Evolutionary conservation across 2,797 vertebrate genomes (phyloP).

Genomic region (Sebastes hubbsi): DNA sequence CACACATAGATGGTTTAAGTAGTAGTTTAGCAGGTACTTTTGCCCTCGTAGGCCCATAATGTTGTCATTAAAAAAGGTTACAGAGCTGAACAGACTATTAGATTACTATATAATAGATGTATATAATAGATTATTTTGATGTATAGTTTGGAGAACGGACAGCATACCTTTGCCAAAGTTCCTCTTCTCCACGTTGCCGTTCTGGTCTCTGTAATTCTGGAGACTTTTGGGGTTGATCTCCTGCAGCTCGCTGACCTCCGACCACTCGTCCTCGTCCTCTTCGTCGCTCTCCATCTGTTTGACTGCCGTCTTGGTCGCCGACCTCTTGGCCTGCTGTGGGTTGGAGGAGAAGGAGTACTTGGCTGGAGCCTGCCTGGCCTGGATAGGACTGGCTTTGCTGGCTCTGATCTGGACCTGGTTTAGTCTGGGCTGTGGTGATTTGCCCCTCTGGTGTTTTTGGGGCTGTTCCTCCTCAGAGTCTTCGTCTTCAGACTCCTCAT

Average conservation of each 20-base stretch:
- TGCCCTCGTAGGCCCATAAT: too few species aligned
- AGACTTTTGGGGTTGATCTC: conserved; percentile 70
- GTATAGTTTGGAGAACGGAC: neutral
- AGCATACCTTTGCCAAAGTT: conserved; percentile 47
- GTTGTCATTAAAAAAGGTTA: neutral
- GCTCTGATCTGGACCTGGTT: conserved; percentile 35
- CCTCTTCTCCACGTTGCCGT: conserved; percentile 67
- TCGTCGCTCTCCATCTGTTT: conserved; percentile 57
- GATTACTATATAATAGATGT: neutral
- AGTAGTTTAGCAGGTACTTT: too few species aligned
- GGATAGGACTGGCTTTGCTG: conserved; percentile 31
- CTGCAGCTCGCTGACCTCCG: conserved; percentile 77
- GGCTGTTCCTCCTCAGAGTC: conserved; percentile 51
- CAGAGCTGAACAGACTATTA: neutral
- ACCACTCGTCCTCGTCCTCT: conserved; percentile 62
- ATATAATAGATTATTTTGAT: neutral
- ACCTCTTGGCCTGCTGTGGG: conserved; percentile 9
- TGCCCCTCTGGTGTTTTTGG: conserved; percentile 32
- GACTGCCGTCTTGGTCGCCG: conserved; percentile 20
- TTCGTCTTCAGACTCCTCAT: conserved; percentile 74
- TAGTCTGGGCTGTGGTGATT: conserved; percentile 22
- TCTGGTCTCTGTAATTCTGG: conserved; percentile 69
- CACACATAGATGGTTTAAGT: too few species aligned
- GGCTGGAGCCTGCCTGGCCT: conserved; percentile 10
- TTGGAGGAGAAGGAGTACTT: neutral